Conservation (phyloP, 2,888 invertebrate species). For the Malachius bipustulatus region DNA sequence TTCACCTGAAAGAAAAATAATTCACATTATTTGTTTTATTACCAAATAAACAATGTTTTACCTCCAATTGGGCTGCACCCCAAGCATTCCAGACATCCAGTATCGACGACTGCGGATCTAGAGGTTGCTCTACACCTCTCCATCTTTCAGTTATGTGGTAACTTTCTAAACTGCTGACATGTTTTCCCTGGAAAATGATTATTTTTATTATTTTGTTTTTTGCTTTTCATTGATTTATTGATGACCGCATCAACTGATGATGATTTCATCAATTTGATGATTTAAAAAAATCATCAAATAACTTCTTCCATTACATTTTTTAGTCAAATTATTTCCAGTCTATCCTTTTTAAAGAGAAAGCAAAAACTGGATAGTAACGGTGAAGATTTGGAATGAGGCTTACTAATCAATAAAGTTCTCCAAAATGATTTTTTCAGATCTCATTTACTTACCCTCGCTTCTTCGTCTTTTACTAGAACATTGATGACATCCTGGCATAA, state of each 20-base stretch:
- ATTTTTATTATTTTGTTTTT: too few relatives aligned
- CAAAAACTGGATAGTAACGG: too few relatives aligned
- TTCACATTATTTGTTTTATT: not conserved
- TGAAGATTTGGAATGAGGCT: too few relatives aligned
- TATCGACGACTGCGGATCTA: constrained; percentile 59
- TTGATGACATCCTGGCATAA: constrained; percentile 69
- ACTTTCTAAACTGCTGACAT: constrained; percentile 30
- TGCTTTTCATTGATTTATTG: too few relatives aligned
- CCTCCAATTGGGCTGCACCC: constrained; percentile 59
- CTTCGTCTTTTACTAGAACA: constrained; percentile 51
- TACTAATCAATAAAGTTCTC: too few relatives aligned
- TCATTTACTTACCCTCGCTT: constrained; percentile 28
- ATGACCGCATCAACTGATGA: too few relatives aligned
- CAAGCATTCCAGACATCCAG: constrained; percentile 71
- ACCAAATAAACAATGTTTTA: constrained; percentile 26
- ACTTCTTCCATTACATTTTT: too few relatives aligned
- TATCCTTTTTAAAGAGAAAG: too few relatives aligned
- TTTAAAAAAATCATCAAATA: too few relatives aligned
- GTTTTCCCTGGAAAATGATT: constrained; percentile 33
- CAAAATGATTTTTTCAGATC: not conserved
- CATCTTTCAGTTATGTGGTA: constrained; percentile 68
- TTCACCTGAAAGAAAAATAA: constrained; percentile 31
- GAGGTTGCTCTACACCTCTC: constrained; percentile 64
- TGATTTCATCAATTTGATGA: too few relatives aligned
- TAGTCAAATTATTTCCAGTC: too few relatives aligned